Percentiles rank a stretch among this genome's conserved stretches.
Conservation (phyloP, 2,888 invertebrate genomes). For the Tachystola acroxantha region DNA sequence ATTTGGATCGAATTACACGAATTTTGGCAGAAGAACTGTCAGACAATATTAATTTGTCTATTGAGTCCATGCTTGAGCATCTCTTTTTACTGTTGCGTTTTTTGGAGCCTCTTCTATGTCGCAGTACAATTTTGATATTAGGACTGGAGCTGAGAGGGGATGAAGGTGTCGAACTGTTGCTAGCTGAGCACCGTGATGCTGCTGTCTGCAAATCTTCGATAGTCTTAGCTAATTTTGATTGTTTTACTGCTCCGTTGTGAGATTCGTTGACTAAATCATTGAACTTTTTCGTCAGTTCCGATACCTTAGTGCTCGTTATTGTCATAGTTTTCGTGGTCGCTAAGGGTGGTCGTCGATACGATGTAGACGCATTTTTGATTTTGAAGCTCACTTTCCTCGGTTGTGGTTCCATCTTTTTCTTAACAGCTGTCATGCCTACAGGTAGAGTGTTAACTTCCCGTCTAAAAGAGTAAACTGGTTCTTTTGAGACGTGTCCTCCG, state of each 20-base stretch:
- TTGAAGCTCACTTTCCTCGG: constrained; percentile 80
- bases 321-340: constrained; percentile 65
- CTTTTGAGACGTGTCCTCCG: constrained; percentile 46
- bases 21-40: constrained; percentile 48
- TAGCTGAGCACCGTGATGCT: constrained; percentile 41
- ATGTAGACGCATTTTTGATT: constrained; percentile 71
- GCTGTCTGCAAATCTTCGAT: constrained; percentile 61
- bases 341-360: constrained; percentile 60
- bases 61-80: constrained; percentile 69
- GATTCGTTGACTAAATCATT: constrained; percentile 79
- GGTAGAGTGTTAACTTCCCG: constrained; percentile 28
- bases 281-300: constrained; percentile 83
- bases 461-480: constrained; percentile 22
- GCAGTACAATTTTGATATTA: constrained; percentile 69
- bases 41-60: constrained; percentile 52
- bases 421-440: constrained; percentile 34
- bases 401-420: constrained; percentile 52
- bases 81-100: constrained; percentile 70
- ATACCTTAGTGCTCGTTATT: constrained; percentile 78
- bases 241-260: constrained; percentile 57
- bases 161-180: constrained; percentile 66
- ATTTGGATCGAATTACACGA: constrained; percentile 63
- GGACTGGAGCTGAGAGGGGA: constrained; percentile 67
- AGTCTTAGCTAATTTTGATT: constrained; percentile 75
- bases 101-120: constrained; percentile 60